Conservation (phyloP, 1,140 invertebrate species). For the Andricus grossulariae region DNA sequence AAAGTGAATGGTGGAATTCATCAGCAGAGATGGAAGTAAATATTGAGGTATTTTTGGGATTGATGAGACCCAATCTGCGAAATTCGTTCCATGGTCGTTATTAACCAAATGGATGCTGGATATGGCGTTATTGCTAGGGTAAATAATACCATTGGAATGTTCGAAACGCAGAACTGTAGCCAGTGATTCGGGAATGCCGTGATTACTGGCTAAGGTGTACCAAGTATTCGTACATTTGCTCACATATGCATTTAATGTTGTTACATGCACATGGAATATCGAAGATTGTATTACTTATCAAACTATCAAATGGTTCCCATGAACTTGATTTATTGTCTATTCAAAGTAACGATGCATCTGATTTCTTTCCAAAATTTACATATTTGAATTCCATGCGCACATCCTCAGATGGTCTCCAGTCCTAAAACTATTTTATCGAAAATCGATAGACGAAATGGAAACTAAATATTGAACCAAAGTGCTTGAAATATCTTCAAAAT, state of each 20-base stretch:
- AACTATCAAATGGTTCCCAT: slow-evolving; percentile 54
- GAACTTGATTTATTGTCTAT: slow-evolving; percentile 61
- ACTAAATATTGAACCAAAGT: no score
- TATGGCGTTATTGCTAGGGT: not conserved
- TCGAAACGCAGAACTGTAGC: slow-evolving; percentile 45
- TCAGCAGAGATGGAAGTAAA: no score
- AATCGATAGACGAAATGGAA: no score
- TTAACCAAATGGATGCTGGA: slow-evolving; percentile 10
- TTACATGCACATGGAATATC: slow-evolving; percentile 60
- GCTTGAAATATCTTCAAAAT: no score
- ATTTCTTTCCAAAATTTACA: slow-evolving; percentile 53
- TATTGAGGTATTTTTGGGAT: no score
- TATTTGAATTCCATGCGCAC: slow-evolving; percentile 47
- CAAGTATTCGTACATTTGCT: slow-evolving; percentile 34
- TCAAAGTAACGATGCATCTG: slow-evolving; percentile 40
- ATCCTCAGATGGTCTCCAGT: not conserved
- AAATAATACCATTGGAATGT: slow-evolving; percentile 50
- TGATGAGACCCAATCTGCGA: no score
- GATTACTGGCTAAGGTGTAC: slow-evolving; percentile 43
- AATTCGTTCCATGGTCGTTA: not conserved
- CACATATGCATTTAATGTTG: slow-evolving; percentile 39
- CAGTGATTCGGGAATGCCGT: slow-evolving; percentile 47
- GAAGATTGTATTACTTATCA: slow-evolving; percentile 66
- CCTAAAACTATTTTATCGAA: not conserved
- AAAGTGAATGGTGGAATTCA: no score